These are phyloP conservation scores for Ormyrus rosae DNA, from an alignment of 2,888 invertebrate species.

Conservation along the genomic window DNA sequence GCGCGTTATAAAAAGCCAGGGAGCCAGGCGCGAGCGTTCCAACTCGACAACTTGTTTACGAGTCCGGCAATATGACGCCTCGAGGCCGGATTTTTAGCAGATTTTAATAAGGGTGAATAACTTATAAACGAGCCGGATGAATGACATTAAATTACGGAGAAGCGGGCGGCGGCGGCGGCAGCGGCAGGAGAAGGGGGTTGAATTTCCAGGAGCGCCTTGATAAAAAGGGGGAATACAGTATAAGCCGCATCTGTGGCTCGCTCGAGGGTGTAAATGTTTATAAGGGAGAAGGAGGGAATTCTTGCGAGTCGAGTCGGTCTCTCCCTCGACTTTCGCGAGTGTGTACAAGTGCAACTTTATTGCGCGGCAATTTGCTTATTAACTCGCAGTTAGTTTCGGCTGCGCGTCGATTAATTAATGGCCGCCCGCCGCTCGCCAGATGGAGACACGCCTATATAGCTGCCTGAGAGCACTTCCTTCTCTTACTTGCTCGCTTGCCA, in stretches of 20 bases:
- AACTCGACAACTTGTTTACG: constrained; percentile 57
- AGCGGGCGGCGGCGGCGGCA: constrained; percentile 12
- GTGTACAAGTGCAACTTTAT: constrained; percentile 62
- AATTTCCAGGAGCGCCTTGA: neutral
- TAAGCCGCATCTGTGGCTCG: constrained; percentile 75
- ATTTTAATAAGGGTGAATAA: constrained; percentile 70
- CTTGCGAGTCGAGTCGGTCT: constrained; percentile 18
- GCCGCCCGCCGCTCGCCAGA: constrained; percentile 65
- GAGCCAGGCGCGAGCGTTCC: neutral
- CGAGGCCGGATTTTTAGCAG: constrained; percentile 65
- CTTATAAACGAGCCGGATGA: constrained; percentile 67
- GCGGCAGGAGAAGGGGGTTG: neutral
- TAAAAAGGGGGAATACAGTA: constrained; percentile 60
- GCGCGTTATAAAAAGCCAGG: constrained; percentile 37
- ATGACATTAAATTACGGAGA: constrained; percentile 70
- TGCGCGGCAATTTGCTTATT: constrained; percentile 76
- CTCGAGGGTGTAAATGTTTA: constrained; percentile 73
- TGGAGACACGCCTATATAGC: constrained; percentile 69
- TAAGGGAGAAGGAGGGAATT: constrained; percentile 61
- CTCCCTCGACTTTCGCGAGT: neutral
- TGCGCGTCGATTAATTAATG: constrained; percentile 62
- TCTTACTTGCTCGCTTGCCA: too few relatives aligned
- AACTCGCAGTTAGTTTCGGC: constrained; percentile 75
- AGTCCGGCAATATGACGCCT: constrained; percentile 61
- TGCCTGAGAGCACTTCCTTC: neutral